Percentiles rank a stretch among this genome's conserved stretches.
phyloP scores from a whole-genome alignment of 2,888 invertebrate genomes.

The Chrysolina americana region DNA sequence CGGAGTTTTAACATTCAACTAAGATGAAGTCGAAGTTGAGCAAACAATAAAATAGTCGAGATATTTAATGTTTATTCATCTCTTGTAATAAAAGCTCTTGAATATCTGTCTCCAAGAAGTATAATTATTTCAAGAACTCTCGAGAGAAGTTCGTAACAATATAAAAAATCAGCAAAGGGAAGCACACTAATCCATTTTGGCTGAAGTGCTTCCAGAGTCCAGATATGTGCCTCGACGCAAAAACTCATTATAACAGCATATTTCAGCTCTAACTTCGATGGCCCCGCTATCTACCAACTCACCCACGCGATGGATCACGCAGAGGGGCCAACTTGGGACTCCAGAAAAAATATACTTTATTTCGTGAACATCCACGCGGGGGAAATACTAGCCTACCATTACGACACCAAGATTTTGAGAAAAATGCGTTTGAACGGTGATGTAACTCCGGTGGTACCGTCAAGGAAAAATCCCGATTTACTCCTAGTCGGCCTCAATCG shows the following conservation, averaged over 20 bases:
- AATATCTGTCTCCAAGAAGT: no score
- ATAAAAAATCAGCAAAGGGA: no score
- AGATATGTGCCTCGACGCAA: no score
- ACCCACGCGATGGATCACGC: slow-evolving; percentile 58
- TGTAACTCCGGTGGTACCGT: slow-evolving; percentile 56
- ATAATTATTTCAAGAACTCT: no score
- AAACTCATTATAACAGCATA: background rate
- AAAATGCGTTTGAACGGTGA: slow-evolving; percentile 54
- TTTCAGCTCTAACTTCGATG: slow-evolving; percentile 36
- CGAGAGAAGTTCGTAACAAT: no score
- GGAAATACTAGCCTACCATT: slow-evolving; percentile 57
- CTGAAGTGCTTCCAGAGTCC: no score
- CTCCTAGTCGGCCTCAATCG: slow-evolving; percentile 59
- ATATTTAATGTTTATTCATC: no score
- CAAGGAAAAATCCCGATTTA: slow-evolving; percentile 55
- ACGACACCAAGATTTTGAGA: slow-evolving; percentile 49
- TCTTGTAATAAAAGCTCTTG: no score
- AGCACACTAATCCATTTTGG: no score
- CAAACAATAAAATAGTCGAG: no score
- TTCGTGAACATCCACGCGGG: slow-evolving; percentile 61
- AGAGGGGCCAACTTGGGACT: slow-evolving; percentile 61
- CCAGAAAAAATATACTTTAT: slow-evolving; percentile 56
- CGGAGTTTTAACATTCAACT: no score
- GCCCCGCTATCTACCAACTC: slow-evolving; percentile 53
- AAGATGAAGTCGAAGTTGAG: no score